These are phyloP conservation scores for Meriones unguiculatus DNA, from an alignment of 2,113 vertebrate species.

Conservation along the genomic window DNA sequence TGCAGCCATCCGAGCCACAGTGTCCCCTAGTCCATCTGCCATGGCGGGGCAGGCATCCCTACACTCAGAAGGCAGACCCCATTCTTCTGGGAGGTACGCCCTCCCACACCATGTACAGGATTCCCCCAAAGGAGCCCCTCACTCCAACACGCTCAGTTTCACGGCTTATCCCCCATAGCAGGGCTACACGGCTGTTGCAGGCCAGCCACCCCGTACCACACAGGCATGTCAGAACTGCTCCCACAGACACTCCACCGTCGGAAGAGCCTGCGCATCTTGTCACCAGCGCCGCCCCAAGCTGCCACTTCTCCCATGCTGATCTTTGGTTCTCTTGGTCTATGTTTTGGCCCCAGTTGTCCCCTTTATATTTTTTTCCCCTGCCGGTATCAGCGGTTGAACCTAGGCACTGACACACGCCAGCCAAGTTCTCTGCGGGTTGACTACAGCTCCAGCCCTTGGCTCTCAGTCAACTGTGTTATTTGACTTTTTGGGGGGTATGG, in stretches of 20 bases:
- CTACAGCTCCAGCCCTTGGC: not conserved
- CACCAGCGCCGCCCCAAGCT: not conserved
- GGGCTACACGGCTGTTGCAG: not conserved
- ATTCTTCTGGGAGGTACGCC: not conserved
- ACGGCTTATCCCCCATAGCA: not conserved
- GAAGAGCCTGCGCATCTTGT: no score
- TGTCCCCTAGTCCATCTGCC: not conserved
- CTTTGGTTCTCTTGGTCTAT: not conserved
- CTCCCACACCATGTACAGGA: not conserved
- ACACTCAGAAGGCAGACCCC: no score
- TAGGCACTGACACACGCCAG: not conserved
- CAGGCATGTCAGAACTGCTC: not conserved
- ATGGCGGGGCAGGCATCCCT: no score
- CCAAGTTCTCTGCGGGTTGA: not conserved
- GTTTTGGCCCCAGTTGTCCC: not conserved
- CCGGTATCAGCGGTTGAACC: not conserved
- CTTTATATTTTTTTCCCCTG: not conserved
- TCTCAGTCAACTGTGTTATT: not conserved
- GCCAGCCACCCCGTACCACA: no score
- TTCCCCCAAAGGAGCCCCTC: not conserved
- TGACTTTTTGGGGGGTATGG: not conserved
- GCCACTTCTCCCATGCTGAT: no score
- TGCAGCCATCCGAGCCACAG: not conserved
- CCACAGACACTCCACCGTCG: not conserved
- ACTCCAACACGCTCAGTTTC: not conserved